Evolutionary conservation across 1,140 invertebrate genomes (phyloP).

Genomic region (Nebria ingens): DNA sequence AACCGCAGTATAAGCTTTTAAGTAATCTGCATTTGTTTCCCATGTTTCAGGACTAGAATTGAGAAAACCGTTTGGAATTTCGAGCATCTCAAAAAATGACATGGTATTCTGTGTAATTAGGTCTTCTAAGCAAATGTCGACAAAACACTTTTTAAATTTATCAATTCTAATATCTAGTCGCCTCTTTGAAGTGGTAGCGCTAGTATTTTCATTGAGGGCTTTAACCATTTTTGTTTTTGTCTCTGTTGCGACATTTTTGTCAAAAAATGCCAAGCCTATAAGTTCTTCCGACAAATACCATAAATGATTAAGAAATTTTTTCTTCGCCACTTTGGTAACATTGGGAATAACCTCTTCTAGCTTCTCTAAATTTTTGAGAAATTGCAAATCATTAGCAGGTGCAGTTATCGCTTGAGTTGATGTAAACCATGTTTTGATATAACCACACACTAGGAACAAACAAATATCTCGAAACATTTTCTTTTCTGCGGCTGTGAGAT

Average conservation of each 20-base stretch:
- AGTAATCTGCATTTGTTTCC: conserved; percentile 7
- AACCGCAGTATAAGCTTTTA: conserved; percentile 11
- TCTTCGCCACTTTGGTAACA: conserved; percentile 15
- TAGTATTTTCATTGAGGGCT: too few species aligned
- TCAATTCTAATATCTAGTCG: too few species aligned
- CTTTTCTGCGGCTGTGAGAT: conserved; percentile 18
- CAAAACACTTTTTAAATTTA: too few species aligned
- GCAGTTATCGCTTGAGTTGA: conserved; percentile 16
- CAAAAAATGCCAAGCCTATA: conserved; percentile 20
- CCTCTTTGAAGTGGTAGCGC: too few species aligned
- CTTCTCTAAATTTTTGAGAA: conserved; percentile 20
- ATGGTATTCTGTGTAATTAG: neutral
- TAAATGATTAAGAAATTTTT: conserved; percentile 15
- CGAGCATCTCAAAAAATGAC: neutral
- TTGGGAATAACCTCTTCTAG: conserved; percentile 13
- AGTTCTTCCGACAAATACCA: conserved; percentile 18
- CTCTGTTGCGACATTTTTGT: conserved; percentile 14
- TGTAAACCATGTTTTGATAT: conserved; percentile 20
- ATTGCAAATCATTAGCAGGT: conserved; percentile 20
- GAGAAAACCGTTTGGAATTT: neutral
- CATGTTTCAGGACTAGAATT: neutral
- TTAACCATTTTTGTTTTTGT: conserved; percentile 19
- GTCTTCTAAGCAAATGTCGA: too few species aligned
- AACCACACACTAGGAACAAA: conserved; percentile 13
- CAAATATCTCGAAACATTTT: conserved; percentile 18